Evolutionary conservation across 2,113 vertebrate species (phyloP).

Genomic region (Paramisgurnus dabryanus): DNA sequence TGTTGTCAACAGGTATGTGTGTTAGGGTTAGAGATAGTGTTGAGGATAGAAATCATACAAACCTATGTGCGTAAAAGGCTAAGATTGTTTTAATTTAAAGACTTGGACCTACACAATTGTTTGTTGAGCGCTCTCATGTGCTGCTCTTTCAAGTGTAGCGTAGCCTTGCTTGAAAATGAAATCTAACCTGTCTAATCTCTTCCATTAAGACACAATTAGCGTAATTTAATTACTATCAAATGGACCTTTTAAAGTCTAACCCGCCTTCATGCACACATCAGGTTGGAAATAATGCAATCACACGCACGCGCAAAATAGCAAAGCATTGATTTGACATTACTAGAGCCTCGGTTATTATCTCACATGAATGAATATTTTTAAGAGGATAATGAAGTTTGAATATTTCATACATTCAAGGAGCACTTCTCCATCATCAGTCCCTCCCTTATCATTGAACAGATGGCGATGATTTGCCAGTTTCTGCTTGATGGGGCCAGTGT

Average conservation of each 20-base stretch:
- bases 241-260: constrained; percentile 12
- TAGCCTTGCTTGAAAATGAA: neutral
- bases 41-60: too few relatives aligned
- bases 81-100: too few relatives aligned
- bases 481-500: constrained; percentile 22
- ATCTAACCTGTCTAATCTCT: constrained; percentile 47
- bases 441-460: constrained; percentile 24
- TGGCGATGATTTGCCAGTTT: constrained; percentile 15
- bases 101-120: too few relatives aligned
- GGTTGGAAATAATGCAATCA: neutral
- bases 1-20: too few relatives aligned
- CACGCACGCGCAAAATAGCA: neutral
- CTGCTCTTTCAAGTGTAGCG: neutral
- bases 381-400: constrained; percentile 8
- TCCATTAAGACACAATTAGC: constrained; percentile 50
- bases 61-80: too few relatives aligned
- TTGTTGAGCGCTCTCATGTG: neutral
- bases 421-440: neutral
- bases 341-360: neutral
- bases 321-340: neutral
- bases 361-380: constrained; percentile 2
- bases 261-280: constrained; percentile 1
- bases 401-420: constrained; percentile 9
- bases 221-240: constrained; percentile 50
- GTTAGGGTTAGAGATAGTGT: too few relatives aligned